A percentile compares a stretch with the other conserved stretches of the same genome.
These are phyloP conservation scores for Lumbricus terrestris DNA, from an alignment of 2,888 invertebrate species.

Conservation along the genomic window DNA sequence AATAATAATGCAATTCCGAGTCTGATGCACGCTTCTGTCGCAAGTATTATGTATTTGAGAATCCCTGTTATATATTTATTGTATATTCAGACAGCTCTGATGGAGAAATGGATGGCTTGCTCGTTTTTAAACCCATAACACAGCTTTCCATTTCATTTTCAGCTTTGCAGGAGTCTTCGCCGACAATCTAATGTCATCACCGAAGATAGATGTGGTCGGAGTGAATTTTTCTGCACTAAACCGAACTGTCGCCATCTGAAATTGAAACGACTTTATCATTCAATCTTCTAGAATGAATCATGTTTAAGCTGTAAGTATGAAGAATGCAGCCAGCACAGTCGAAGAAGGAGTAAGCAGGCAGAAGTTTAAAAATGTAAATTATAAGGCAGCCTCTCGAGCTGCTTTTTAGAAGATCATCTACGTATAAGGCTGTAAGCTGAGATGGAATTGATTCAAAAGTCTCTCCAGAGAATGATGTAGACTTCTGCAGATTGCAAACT, in stretches of 20 bases:
- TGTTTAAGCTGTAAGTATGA: background rate
- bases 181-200: background rate
- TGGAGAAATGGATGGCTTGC: background rate
- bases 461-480: no score
- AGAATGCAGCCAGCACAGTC: background rate
- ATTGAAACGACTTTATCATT: background rate
- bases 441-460: background rate
- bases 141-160: background rate
- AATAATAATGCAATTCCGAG: no score
- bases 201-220: background rate
- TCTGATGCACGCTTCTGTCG: background rate
- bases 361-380: background rate
- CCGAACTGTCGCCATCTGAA: background rate
- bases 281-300: background rate
- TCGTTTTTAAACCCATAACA: background rate
- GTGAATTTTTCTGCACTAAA: background rate
- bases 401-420: no score
- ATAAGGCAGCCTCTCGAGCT: no score
- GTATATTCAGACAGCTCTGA: background rate
- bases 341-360: background rate
- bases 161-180: background rate
- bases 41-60: background rate
- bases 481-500: background rate
- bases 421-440: no score
- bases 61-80: background rate